Percentiles rank a stretch among this genome's conserved stretches.
Conservation (phyloP, 2,888 invertebrate genomes). For the Busseola fusca region DNA sequence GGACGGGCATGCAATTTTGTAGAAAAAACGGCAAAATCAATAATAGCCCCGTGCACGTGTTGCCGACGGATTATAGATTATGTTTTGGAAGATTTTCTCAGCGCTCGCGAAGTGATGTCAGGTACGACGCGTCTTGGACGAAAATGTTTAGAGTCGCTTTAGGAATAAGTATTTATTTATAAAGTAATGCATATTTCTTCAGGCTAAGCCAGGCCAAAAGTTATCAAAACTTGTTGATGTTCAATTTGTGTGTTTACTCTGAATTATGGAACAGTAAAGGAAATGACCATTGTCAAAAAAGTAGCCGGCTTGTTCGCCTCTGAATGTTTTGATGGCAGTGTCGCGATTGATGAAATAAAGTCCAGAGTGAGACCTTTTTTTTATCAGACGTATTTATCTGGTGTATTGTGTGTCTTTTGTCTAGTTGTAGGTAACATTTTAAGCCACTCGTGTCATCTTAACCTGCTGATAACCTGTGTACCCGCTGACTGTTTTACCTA, state of each 20-base stretch:
- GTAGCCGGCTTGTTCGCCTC: background rate
- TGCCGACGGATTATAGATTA: constrained; percentile 88
- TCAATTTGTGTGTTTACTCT: background rate
- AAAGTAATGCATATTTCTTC: background rate
- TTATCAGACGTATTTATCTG: no score
- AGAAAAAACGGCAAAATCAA: constrained; percentile 89
- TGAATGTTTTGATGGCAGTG: background rate
- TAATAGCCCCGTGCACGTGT: constrained; percentile 88
- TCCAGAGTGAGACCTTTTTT: no score
- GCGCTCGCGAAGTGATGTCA: constrained; percentile 80
- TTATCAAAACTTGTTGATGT: background rate
- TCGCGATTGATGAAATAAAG: background rate
- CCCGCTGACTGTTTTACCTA: no score
- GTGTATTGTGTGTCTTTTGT: no score
- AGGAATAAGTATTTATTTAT: background rate
- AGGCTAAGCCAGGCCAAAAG: background rate
- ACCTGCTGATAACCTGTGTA: no score
- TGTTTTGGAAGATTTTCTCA: constrained; percentile 86
- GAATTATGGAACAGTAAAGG: background rate
- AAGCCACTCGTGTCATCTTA: no score
- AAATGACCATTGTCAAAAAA: background rate
- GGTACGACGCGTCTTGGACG: constrained; percentile 74
- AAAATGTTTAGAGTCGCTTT: constrained; percentile 66
- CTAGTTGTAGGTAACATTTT: no score
- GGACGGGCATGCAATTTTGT: constrained; percentile 86